phyloP scores from a whole-genome alignment of 2,113 vertebrate genomes.

The Mormoops blainvillei region DNA sequence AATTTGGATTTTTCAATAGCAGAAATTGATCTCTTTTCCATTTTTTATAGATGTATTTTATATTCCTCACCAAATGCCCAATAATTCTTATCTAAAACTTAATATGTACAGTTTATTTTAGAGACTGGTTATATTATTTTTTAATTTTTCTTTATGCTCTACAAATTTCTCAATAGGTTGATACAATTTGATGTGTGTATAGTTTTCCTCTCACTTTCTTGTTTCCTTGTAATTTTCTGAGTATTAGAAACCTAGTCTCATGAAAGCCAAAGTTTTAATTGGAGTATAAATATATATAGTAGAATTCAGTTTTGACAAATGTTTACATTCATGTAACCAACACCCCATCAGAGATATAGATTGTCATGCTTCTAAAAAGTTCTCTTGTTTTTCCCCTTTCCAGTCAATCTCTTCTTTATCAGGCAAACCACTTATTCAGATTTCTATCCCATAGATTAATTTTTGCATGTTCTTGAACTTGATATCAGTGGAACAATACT shows the following conservation, averaged over 20 bases:
- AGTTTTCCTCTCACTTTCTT: not conserved
- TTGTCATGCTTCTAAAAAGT: not conserved
- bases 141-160: not conserved
- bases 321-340: not conserved
- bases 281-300: not conserved
- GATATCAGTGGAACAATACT: not conserved
- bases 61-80: not conserved
- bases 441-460: not conserved
- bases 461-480: not conserved
- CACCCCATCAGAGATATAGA: not conserved
- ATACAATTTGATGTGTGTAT: not conserved
- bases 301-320: conserved; percentile 2
- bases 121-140: not conserved
- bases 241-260: not conserved
- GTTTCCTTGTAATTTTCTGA: not conserved
- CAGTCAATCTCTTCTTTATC: not conserved
- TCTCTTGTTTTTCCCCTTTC: not conserved
- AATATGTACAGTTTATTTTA: not conserved
- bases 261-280: not conserved
- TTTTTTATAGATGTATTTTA: not conserved
- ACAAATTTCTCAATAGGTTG: not conserved
- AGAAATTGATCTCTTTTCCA: not conserved
- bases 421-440: not conserved
- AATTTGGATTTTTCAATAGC: not conserved
- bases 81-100: not conserved